Evolutionary conservation across 2,797 vertebrate species (phyloP).

Genomic region (Poecile montanus): DNA sequence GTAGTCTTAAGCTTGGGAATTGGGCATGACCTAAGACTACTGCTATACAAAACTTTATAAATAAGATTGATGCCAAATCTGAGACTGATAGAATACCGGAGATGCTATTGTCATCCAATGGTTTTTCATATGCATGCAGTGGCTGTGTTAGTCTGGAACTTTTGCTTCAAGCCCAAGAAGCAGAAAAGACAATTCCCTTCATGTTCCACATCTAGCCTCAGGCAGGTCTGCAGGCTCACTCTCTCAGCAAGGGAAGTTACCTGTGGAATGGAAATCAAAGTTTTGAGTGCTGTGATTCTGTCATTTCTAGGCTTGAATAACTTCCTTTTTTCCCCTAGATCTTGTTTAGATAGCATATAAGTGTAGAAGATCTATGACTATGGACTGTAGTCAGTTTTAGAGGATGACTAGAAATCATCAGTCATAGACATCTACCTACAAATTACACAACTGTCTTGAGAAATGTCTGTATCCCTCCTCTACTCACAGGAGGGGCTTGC

Average conservation of each 20-base stretch:
- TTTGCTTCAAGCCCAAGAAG: neutral
- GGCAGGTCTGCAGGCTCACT: neutral
- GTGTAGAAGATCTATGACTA: neutral
- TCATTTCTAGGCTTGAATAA: neutral
- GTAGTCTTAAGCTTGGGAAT: neutral
- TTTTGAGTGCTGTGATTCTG: neutral
- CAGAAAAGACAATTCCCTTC: neutral
- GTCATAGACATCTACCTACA: neutral
- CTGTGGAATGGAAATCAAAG: neutral
- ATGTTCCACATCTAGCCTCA: neutral
- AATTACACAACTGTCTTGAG: accelerated
- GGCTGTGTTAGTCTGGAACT: neutral
- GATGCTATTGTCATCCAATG: neutral
- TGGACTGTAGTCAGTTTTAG: neutral
- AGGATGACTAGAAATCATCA: neutral
- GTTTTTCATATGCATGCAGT: neutral
- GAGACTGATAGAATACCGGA: neutral
- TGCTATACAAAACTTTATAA: neutral
- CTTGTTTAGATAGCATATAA: neutral
- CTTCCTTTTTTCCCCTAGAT: neutral
- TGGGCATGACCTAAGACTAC: neutral
- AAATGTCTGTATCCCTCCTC: neutral
- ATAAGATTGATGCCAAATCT: neutral
- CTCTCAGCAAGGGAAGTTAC: neutral
- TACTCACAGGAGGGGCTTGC: neutral